These are phyloP conservation scores for Gymnosoma rotundatum DNA, from an alignment of 2,888 invertebrate genomes.

Conservation along the genomic window DNA sequence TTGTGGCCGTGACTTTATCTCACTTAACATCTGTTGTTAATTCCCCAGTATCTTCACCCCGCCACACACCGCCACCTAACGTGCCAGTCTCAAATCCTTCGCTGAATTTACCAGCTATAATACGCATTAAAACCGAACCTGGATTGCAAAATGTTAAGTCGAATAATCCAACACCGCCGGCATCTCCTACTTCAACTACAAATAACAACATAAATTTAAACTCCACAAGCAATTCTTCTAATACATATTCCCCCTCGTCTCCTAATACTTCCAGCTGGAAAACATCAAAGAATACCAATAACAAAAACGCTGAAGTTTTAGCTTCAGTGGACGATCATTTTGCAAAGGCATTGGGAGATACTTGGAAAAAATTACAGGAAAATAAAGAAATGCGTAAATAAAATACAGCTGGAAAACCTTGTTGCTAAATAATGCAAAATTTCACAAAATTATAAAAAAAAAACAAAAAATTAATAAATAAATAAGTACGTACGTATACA, in stretches of 20 bases:
- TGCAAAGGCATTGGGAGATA: slow-evolving; percentile 93
- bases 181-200: slow-evolving; percentile 76
- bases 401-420: background rate
- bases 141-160: slow-evolving; percentile 73
- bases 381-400: slow-evolving; percentile 81
- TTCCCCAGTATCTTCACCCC: slow-evolving; percentile 56
- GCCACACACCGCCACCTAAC: slow-evolving; percentile 52
- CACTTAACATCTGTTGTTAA: slow-evolving; percentile 54
- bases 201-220: slow-evolving; percentile 61
- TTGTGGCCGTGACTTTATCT: slow-evolving; percentile 13
- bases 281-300: slow-evolving; percentile 40
- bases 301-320: slow-evolving; percentile 74
- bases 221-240: slow-evolving; percentile 77
- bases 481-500: no score
- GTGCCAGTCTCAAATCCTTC: slow-evolving; percentile 37
- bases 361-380: slow-evolving; percentile 89
- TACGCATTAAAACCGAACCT: slow-evolving; percentile 79
- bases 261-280: slow-evolving; percentile 71
- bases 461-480: no score
- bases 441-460: background rate
- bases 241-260: slow-evolving; percentile 76
- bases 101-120: slow-evolving; percentile 75
- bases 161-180: slow-evolving; percentile 69
- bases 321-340: slow-evolving; percentile 94
- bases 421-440: background rate